Evolutionary conservation across 2,888 invertebrate genomes (phyloP), one percentile per base, ranked within the genome.

Genomic region (Ptychoptera contaminata): DNA sequence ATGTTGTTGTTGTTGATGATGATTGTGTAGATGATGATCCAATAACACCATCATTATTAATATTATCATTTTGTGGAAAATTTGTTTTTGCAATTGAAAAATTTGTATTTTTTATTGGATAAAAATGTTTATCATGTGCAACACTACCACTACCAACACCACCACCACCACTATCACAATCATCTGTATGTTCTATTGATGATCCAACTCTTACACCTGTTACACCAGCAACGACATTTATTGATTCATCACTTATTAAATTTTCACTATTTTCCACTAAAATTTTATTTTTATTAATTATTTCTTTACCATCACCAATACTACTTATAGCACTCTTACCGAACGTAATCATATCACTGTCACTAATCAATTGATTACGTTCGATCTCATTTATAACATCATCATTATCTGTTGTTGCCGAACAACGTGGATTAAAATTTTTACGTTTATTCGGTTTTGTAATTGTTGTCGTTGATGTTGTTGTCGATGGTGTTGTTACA

Each of bases 361-460:
- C n/a, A 32, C 9, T 32, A 11, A 3, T 32, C 8, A 11, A 32
- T 32, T 32, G 9, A 32, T 32, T 32, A 32, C n/a, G 14, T 2
- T 29, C 32, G 11, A 40, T 14, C 4, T n/a, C 14, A 32, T 40
- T 16, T 15, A 31, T 14, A 10, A 31, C 34, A 4, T 8, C 9
- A 14, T 14, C 36, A 37, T 37, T 37, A 5, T 37, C 43, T 10
- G 36, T 29, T 16, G 15, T 43, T 16, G 47, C 37, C 1, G 47
- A 45, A 37, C 42, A 45, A 36, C 47, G 40, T 8, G 47, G 47
- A 45, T 35, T 47, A 38, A 47, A 47, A 38, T 47, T 47, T 43
- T 47, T 47, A n/a, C 47, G 15, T 36, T 47, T 47, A 40, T 47
- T 47, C 37, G 23, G 23, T 23, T 23, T 23, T 23, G 23, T 23